Evolutionary conservation across 1,140 invertebrate genomes (phyloP), one percentile per base, ranked within the genome.

Genomic region (Eufriesea mexicana): DNA sequence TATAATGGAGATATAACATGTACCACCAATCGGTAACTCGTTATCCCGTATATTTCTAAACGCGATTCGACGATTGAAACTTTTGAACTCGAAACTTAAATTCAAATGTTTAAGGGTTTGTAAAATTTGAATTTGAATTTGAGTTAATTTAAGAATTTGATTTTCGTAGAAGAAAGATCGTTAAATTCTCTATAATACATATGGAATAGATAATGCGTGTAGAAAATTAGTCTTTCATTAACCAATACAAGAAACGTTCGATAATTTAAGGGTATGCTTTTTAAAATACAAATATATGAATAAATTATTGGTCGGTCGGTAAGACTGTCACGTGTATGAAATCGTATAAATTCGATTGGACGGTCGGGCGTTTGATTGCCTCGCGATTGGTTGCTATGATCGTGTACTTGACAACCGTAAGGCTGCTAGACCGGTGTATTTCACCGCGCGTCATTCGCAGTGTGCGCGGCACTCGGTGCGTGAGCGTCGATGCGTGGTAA

Each of bases 371-470:
- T 12, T 12, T 9, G 45, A 2, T 47, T 42, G 59, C 2, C 20
- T 64, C 2, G 0, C 42, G 59, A 88, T 88, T 88, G 83, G 86
- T 72, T 18, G 75, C 59, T 35, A 59, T 9, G 75, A 49, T 5
- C 64, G 71, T 80, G 42, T 78, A 70, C 85, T 25, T 55, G 68
- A 83, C 62, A 47, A 79, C 73, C 61, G 2, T 45, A 62, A 8
- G 61, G 59, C n/a, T n/a, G 51, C 57, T 49, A 55, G 45, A 23
- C 18, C n/a, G 47, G 68, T 49, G 66, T 70, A 55, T 82, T 42
- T 49, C 25, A 57, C 35, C 61, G 82, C 79, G 75, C 71, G 45
- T 71, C 78, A 85, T 87, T 88, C 86, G 64, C 70, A 62, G 67
- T 28, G 54, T 42, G 49, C 84, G 84, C 87, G 83, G 78, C 83